Evolutionary conservation across 2,888 invertebrate species (phyloP), one percentile per base, ranked within the genome.

Genomic region (Zootermopsis nevadensis): DNA sequence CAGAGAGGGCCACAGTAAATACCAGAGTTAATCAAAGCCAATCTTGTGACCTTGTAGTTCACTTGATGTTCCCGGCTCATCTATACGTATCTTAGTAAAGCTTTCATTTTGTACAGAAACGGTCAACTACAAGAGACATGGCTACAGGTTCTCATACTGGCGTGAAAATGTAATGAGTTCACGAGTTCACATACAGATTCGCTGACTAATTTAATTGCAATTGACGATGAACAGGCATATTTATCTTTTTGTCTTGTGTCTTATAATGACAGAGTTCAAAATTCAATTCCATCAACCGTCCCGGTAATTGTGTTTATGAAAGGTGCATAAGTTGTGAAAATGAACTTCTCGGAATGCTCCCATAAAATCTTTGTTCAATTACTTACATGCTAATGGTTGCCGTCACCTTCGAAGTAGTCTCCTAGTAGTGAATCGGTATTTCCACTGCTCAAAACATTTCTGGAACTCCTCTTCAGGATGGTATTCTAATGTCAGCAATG

Each of bases 11-110:
- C 81, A 8, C 53, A 82, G 82, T 72, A 77, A 84, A 85, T 85
- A 72, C 85, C 84, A 82, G 55, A 81, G 83, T 84, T 83, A 85
- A 85, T 85, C 85, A 85, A 72, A 74, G 33, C 77, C 83, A 85
- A 85, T 85, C 83, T 84, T 31, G 66, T 69, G 83, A 82, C 85
- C 85, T 85, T 85, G 85, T 79, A 66, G 27, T 66, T 35, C 66
- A 79, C 66, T 79, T 79, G 60, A 35, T 38, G 66, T 66, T 60
- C 66, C 79, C 22, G 77, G 30, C 30, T 77, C 38, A 76, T 76
- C 33, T 38, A 42, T 22, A 33, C 4, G 69, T 31, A 33, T 69
- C 69, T 74, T 38, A 42, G 35, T 24, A 2, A 74, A 3, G 38
- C 74, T 35, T 38, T 74, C 38, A 42, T 38, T n/a, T 38, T 19